A percentile compares a stretch with the other conserved stretches of the same genome.
Evolutionary conservation across 2,888 invertebrate species (phyloP).

Genomic region (Quadroppia sp.): DNA sequence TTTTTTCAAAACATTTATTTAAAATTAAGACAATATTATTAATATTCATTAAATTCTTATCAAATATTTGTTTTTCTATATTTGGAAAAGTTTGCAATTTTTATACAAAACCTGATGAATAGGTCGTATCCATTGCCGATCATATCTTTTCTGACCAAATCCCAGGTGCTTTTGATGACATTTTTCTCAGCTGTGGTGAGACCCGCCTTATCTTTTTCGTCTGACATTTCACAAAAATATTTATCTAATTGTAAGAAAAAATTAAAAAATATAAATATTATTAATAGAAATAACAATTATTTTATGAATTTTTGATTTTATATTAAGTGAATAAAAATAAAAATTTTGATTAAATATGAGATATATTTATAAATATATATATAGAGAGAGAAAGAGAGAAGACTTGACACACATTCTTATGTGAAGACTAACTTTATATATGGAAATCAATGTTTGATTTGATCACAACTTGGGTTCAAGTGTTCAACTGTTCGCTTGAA

Average conservation of each 20-base stretch:
- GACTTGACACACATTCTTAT: no score
- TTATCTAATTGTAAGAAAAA: neutral
- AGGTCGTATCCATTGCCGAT: constrained; percentile 55
- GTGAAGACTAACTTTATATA: no score
- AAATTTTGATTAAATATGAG: no score
- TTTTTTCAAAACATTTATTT: no score
- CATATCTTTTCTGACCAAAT: constrained; percentile 55
- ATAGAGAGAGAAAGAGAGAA: no score
- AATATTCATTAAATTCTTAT: no score
- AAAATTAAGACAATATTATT: neutral
- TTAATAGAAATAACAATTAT: no score
- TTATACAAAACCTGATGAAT: constrained; percentile 53
- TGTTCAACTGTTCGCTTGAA: neutral
- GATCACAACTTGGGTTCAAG: neutral
- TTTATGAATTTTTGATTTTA: no score
- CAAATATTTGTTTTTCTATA: neutral
- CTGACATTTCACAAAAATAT: neutral
- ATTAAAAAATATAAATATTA: neutral
- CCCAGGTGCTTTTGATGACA: constrained; percentile 56
- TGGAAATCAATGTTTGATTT: no score
- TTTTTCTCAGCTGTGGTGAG: constrained; percentile 55
- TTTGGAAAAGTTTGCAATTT: neutral
- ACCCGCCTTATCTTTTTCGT: constrained; percentile 53
- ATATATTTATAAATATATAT: no score
- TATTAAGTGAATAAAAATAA: no score